These are phyloP conservation scores for Isichthys henryi DNA, from an alignment of 2,113 vertebrate genomes.

Conservation along the genomic window DNA sequence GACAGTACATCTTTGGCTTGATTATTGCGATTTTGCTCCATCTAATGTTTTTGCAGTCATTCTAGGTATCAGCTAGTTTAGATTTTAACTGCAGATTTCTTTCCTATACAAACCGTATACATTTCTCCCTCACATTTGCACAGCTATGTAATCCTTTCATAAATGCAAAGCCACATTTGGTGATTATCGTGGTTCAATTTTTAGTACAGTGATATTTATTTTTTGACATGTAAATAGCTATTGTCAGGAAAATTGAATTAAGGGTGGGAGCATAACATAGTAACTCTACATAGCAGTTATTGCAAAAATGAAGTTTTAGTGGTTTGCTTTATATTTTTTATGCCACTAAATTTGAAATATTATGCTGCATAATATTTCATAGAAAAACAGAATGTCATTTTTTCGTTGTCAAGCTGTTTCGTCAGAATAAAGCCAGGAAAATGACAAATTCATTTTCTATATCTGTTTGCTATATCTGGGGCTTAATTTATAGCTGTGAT, in stretches of 20 bases:
- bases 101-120: background rate
- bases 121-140: background rate
- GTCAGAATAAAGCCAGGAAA: background rate
- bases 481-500: background rate
- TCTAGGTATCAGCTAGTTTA: background rate
- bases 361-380: background rate
- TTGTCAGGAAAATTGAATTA: background rate
- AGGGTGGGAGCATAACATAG: background rate
- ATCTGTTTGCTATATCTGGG: background rate
- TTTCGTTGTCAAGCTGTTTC: background rate
- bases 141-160: background rate
- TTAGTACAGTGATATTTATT: background rate
- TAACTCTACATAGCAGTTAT: background rate
- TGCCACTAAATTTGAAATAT: background rate
- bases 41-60: background rate
- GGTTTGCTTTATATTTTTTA: background rate
- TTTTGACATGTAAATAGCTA: background rate
- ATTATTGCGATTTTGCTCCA: background rate
- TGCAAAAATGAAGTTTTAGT: background rate
- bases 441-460: background rate
- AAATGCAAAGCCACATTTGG: background rate
- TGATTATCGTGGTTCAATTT: background rate
- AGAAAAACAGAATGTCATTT: background rate
- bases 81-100: background rate
- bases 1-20: background rate